Evolutionary conservation across 2,797 vertebrate genomes (phyloP), one percentile per base, ranked within the genome.

Genomic region (Dendrocincla tyrannina): DNA sequence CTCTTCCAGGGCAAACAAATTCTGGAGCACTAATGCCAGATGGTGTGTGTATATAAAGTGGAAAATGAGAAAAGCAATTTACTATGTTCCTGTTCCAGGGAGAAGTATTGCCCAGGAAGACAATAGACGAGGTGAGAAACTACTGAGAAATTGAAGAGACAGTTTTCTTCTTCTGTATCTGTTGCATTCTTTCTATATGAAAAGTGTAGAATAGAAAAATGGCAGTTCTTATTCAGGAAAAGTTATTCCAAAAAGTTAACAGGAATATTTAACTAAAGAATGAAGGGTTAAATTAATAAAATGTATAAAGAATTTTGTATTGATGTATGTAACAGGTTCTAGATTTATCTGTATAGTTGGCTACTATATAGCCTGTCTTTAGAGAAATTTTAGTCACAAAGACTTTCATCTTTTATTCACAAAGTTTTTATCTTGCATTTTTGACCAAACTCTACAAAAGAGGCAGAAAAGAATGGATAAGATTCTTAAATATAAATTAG

Each of bases 71-170:
- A 75, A 76, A 95, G 81, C 68, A 62, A 44, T 56, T 87, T 85
- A 91, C 66, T 77, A n/a, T 79, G 53, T 85, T 96, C 62, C 87
- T 88, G 33, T 83, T 91, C 76, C 76, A 69, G 52, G 17, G 85
- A 93, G 76, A 88, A 55, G 64, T 52, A 89, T 73, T 75, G 64
- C 80, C 35, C 53, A 84, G 85, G 76, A 95, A 81, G 55, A 76
- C 76, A 89, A 72, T 33, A 73, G 50, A 89, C 87, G 64, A 97
- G 96, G 97, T 97, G 82, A 97, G 97, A 93, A 80, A 92, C 77
- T 44, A 75, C 19, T 39, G 32, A 68, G 66, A 67, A 44, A 78
- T 0, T 39, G 6, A 56, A 70, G 20, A 70, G 37, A 78, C 16
- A 7, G 5, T 59, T 90, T 84, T 91, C 14, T 89, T 72, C 44